These are phyloP conservation scores for Bilobella aurantiaca DNA, from an alignment of 1,140 invertebrate genomes.

Conservation along the genomic window DNA sequence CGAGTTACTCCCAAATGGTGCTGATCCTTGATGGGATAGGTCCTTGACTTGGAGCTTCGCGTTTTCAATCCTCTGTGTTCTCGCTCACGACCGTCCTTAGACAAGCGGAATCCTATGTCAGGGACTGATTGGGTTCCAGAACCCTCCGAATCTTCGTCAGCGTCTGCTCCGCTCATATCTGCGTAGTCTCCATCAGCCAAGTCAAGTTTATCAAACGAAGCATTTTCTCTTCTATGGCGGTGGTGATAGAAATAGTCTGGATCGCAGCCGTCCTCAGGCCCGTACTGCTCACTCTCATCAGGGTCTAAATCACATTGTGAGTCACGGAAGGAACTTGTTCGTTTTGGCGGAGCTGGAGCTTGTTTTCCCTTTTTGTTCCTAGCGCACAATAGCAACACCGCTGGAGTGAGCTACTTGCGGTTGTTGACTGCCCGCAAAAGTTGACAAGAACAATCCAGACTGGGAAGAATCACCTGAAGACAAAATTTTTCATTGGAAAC, in stretches of 20 bases:
- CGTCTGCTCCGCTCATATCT: conserved; percentile 33
- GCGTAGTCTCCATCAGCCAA: conserved; percentile 31
- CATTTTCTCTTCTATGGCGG: conserved; percentile 22
- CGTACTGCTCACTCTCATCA: conserved; percentile 25
- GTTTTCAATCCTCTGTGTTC: background rate
- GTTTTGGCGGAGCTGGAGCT: conserved; percentile 85
- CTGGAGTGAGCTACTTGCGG: conserved; percentile 21
- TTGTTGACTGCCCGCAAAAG: conserved; percentile 30
- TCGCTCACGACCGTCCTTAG: background rate
- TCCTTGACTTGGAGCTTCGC: conserved; percentile 29
- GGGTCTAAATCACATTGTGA: conserved; percentile 34
- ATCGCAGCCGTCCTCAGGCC: conserved; percentile 16
- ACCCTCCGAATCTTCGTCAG: conserved; percentile 32
- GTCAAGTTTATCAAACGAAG: conserved; percentile 29
- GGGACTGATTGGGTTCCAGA: conserved; percentile 28
- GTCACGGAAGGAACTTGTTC: conserved; percentile 60
- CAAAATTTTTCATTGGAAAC: background rate
- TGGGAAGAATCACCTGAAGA: conserved; percentile 16
- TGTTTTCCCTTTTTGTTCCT: conserved; percentile 75
- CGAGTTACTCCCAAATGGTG: conserved; percentile 18
- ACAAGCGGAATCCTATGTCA: conserved; percentile 8
- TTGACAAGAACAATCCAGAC: conserved; percentile 26
- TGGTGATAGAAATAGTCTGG: conserved; percentile 12
- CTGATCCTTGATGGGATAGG: conserved; percentile 32
- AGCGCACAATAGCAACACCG: conserved; percentile 28